phyloP scores from a whole-genome alignment of 2,888 invertebrate genomes.

The Meta bourneti region DNA sequence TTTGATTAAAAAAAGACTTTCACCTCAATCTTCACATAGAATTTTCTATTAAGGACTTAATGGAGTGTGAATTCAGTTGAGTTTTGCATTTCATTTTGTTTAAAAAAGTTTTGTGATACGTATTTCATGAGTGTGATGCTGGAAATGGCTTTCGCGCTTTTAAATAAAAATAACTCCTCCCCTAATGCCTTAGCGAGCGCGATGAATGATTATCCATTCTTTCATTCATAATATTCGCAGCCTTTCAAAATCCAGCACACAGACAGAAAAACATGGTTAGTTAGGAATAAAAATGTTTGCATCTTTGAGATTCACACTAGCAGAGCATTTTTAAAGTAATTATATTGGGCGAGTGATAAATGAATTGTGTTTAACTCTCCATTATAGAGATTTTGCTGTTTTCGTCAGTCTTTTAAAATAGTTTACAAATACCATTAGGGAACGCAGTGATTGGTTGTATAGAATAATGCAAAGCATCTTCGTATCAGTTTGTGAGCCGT shows the following conservation, averaged over 20 bases:
- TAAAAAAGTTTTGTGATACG: not conserved
- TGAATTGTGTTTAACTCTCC: too few species aligned
- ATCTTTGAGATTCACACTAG: not conserved
- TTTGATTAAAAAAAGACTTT: not conserved
- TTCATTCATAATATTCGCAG: not conserved
- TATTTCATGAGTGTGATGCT: not conserved
- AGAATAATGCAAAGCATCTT: too few species aligned
- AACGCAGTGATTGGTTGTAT: too few species aligned
- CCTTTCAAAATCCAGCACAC: not conserved
- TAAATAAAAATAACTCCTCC: not conserved
- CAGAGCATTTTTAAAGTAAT: not conserved
- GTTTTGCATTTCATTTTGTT: slow-evolving; percentile 12
- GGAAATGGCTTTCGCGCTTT: not conserved
- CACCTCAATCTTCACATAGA: not conserved
- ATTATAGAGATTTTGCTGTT: too few species aligned
- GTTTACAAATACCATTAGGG: too few species aligned
- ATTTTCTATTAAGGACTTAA: slow-evolving; percentile 28
- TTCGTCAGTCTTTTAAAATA: too few species aligned
- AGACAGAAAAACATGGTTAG: not conserved
- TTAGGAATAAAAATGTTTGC: not conserved
- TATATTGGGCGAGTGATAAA: too few species aligned
- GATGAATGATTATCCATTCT: not conserved
- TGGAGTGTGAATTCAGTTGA: slow-evolving; percentile 25
- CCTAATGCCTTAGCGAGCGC: not conserved
- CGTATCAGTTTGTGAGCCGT: too few species aligned